phyloP scores from a whole-genome alignment of 2,113 vertebrate species.

The Orientallactaga bullata region DNA sequence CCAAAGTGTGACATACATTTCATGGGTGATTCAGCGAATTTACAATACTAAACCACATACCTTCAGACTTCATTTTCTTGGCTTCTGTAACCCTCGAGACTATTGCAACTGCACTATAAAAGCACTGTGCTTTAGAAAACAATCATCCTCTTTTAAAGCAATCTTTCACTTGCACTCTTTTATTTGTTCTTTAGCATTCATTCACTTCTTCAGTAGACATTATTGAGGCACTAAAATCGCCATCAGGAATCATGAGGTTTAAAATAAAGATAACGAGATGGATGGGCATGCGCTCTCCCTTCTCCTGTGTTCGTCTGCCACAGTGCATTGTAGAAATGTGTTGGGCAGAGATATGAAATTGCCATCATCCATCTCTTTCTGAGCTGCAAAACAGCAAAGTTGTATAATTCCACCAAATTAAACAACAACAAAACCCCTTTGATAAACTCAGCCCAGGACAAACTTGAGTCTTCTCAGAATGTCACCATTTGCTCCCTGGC shows the following conservation, averaged over 20 bases:
- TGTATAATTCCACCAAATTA: not conserved
- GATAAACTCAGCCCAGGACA: not conserved
- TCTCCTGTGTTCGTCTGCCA: not conserved
- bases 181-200: not conserved
- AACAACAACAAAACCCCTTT: not conserved
- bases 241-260: not conserved
- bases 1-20: not conserved
- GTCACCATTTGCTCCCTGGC: not conserved
- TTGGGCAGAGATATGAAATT: slow-evolving; percentile 1
- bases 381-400: not conserved
- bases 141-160: not conserved
- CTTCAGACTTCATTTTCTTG: not conserved
- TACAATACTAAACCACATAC: not conserved
- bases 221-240: not conserved
- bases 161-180: not conserved
- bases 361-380: slow-evolving; percentile 27
- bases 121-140: not conserved
- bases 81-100: not conserved
- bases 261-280: slow-evolving; percentile 2
- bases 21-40: not conserved
- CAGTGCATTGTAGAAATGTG: slow-evolving; percentile 1
- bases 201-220: not conserved
- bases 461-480: not conserved
- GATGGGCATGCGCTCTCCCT: not conserved
- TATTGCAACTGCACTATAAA: not conserved